These are phyloP conservation scores for Scaptomyza pallida DNA, from an alignment of 1,140 invertebrate genomes.

Conservation along the genomic window DNA sequence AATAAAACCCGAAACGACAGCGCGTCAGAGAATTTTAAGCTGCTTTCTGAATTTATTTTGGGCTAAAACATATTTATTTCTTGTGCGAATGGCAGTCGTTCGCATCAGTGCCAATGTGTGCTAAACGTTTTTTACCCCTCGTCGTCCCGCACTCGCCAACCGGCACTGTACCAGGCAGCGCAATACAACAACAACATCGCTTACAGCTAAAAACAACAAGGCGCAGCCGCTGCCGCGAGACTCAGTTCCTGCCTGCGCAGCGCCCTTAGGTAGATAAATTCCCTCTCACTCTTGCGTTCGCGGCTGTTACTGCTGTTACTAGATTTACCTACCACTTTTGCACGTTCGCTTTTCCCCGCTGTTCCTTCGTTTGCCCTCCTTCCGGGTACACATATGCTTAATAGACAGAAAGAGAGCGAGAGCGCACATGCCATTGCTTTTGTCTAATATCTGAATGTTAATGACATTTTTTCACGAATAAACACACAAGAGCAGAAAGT, in stretches of 20 bases:
- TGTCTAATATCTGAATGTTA: conserved; percentile 61
- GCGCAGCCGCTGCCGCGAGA: conserved; percentile 25
- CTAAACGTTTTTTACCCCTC: conserved; percentile 44
- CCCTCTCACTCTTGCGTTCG: not conserved
- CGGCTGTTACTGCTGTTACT: conserved; percentile 30
- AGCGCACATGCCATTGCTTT: conserved; percentile 55
- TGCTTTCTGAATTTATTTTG: conserved; percentile 67
- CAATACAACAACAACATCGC: conserved; percentile 45
- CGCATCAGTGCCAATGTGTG: conserved; percentile 39
- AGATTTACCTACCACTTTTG: conserved; percentile 54
- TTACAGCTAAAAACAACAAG: conserved; percentile 26
- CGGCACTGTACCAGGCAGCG: conserved; percentile 56
- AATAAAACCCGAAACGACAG: conserved; percentile 50
- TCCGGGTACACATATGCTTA: conserved; percentile 54
- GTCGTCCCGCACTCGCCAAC: conserved; percentile 18
- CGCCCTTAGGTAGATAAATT: conserved; percentile 28
- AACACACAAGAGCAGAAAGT: not conserved
- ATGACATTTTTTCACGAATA: conserved; percentile 58
- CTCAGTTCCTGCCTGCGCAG: conserved; percentile 25
- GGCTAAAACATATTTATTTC: conserved; percentile 47
- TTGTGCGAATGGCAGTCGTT: conserved; percentile 21
- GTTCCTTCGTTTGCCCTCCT: conserved; percentile 29
- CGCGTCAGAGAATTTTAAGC: conserved; percentile 63
- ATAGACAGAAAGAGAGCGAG: conserved; percentile 38
- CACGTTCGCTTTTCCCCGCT: conserved; percentile 25